Conservation (phyloP, 2,888 invertebrate species). For the Cosmopolites sordidus region DNA sequence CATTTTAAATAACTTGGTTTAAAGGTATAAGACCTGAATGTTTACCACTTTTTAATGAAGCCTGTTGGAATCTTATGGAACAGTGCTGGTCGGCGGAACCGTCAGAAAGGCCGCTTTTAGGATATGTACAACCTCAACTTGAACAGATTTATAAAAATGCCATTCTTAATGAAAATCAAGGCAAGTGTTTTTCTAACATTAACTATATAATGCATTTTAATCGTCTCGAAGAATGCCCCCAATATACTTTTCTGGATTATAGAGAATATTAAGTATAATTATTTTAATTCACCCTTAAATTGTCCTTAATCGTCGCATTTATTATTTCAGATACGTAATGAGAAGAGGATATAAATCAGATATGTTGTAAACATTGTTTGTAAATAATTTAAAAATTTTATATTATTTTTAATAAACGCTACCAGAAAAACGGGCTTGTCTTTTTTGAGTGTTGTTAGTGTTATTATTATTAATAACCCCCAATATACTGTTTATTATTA, state of each 20-base stretch:
- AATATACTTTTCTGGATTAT: slow-evolving; percentile 13
- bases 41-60: slow-evolving; percentile 66
- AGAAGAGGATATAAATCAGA: slow-evolving; percentile 29
- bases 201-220: slow-evolving; percentile 9
- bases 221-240: slow-evolving; percentile 8
- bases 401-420: no score
- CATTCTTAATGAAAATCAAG: slow-evolving; percentile 30
- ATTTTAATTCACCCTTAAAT: no score
- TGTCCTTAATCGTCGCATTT: no score
- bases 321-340: slow-evolving; percentile 32
- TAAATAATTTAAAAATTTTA: no score
- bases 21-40: slow-evolving; percentile 78
- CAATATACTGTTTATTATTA: no score
- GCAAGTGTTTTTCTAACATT: slow-evolving; percentile 31
- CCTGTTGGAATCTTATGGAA: slow-evolving; percentile 81
- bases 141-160: slow-evolving; percentile 51
- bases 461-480: no score
- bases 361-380: no score
- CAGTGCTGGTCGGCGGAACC: slow-evolving; percentile 80
- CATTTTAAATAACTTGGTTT: neutral
- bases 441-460: no score
- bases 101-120: slow-evolving; percentile 67
- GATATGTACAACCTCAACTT: slow-evolving; percentile 68
- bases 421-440: no score
- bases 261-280: slow-evolving; percentile 16